phyloP scores from a whole-genome alignment of 2,888 invertebrate species.

The Cephus pulcher region DNA sequence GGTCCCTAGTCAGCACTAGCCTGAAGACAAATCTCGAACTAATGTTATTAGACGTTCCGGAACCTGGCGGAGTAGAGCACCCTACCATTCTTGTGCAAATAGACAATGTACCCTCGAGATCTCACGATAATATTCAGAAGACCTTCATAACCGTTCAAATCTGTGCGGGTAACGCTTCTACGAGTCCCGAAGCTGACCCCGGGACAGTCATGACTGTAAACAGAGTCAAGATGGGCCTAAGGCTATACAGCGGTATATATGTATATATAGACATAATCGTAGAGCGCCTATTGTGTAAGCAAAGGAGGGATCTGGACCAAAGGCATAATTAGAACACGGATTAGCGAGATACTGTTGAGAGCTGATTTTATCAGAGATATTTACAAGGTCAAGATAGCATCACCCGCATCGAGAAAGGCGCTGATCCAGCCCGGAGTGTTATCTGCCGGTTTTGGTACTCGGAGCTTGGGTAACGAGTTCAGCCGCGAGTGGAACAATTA shows the following conservation, averaged over 20 bases:
- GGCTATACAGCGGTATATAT: not conserved
- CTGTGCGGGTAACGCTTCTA: constrained; percentile 18
- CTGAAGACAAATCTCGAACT: constrained; percentile 47
- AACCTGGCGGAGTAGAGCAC: constrained; percentile 12
- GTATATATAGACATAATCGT: not conserved
- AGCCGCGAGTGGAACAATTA: not conserved
- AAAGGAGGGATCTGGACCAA: constrained; percentile 12
- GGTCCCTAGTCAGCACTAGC: constrained; percentile 24
- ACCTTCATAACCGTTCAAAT: constrained; percentile 39
- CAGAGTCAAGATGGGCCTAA: constrained; percentile 14
- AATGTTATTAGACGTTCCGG: constrained; percentile 48
- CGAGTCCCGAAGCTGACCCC: constrained; percentile 16
- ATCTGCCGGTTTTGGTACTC: not conserved
- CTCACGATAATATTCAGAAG: constrained; percentile 32
- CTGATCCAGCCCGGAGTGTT: constrained; percentile 16
- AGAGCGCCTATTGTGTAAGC: constrained; percentile 8
- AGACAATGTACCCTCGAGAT: constrained; percentile 44
- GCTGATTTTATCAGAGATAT: constrained; percentile 24
- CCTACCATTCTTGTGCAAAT: constrained; percentile 35
- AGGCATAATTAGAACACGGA: constrained; percentile 21
- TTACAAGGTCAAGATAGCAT: constrained; percentile 22
- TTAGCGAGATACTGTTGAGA: constrained; percentile 23
- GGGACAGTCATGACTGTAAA: constrained; percentile 21
- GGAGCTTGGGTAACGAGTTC: not conserved
- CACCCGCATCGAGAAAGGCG: constrained; percentile 4